Percentiles rank a stretch among this genome's conserved stretches.
phyloP scores from a whole-genome alignment of 2,888 invertebrate genomes.

The Ganaspis brasiliensis region DNA sequence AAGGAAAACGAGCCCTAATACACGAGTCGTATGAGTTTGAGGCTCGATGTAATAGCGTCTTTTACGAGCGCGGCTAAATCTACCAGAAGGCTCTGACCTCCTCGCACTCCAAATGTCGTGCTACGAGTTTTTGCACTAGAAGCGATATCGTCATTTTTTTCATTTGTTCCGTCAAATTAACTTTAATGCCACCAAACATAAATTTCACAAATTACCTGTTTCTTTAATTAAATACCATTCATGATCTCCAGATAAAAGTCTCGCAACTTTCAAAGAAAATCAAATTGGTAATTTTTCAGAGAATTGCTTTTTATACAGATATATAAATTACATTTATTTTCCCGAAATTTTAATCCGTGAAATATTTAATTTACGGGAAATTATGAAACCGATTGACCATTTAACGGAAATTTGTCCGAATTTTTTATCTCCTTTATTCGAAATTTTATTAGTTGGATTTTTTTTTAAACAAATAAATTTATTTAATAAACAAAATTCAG shows the following conservation, averaged over 20 bases:
- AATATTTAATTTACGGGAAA: no score
- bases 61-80: slow-evolving; percentile 75
- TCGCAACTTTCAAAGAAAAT: not conserved
- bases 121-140: slow-evolving; percentile 12
- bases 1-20: slow-evolving; percentile 65
- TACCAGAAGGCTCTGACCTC: slow-evolving; percentile 62
- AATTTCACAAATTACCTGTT: slow-evolving; percentile 18
- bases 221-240: slow-evolving; percentile 21
- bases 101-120: slow-evolving; percentile 41
- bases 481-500: no score
- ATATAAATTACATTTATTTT: no score
- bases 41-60: slow-evolving; percentile 71
- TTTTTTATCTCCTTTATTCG: no score
- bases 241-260: not conserved
- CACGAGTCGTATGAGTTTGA: slow-evolving; percentile 61
- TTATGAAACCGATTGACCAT: no score
- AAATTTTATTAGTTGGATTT: no score
- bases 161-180: slow-evolving; percentile 26
- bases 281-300: not conserved
- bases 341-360: no score
- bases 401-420: no score
- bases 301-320: not conserved
- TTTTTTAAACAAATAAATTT: no score
- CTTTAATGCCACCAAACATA: slow-evolving; percentile 4
- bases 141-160: slow-evolving; percentile 27